phyloP scores from a whole-genome alignment of 1,140 invertebrate genomes.

The Platyura marginata region DNA sequence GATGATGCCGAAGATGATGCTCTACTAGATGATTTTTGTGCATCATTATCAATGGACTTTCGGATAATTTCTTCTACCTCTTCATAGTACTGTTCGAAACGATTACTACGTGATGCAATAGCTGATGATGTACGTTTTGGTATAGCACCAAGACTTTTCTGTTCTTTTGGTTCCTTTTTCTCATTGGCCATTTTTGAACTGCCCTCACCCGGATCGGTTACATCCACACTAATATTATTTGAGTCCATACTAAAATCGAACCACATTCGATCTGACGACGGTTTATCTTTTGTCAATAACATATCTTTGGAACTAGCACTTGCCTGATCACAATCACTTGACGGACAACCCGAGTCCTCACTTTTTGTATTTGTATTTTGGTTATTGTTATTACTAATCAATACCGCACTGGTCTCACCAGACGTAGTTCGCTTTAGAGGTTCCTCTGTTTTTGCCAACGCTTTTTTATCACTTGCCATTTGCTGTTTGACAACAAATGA shows the following conservation, averaged over 20 bases:
- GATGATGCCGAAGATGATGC: slow-evolving; percentile 19
- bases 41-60: not conserved
- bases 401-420: too few species aligned
- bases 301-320: slow-evolving; percentile 44
- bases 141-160: slow-evolving; percentile 4
- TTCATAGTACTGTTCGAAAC: not conserved
- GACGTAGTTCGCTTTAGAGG: too few species aligned
- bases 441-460: too few species aligned
- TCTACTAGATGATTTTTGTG: slow-evolving; percentile 9
- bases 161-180: not conserved
- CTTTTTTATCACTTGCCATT: too few species aligned
- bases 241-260: not conserved
- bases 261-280: slow-evolving; percentile 6
- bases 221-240: not conserved
- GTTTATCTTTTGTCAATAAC: slow-evolving; percentile 31
- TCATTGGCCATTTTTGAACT: not conserved
- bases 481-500: too few species aligned
- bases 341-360: slow-evolving; percentile 18
- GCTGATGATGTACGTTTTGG: not conserved
- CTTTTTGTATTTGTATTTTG: slow-evolving; percentile 5
- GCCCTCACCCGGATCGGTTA: not conserved
- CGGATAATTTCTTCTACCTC: not conserved
- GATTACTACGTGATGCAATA: not conserved
- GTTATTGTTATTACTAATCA: too few species aligned
- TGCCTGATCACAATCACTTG: slow-evolving; percentile 28